phyloP scores from a whole-genome alignment of 35 echinoderm and acorn worm species.

The Apostichopus japonicus region DNA sequence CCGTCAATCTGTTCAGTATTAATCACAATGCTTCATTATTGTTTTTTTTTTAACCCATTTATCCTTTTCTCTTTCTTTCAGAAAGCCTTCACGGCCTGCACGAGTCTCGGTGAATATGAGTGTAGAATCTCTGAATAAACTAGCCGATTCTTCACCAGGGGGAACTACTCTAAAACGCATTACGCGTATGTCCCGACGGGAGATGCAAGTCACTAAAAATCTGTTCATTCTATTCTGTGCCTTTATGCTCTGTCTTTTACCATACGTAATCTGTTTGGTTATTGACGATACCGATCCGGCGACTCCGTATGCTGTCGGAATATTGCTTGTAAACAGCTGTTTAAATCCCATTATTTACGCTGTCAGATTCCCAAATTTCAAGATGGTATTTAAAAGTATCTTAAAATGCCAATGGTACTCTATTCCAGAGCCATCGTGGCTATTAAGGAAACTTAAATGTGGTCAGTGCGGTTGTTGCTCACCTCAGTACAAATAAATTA shows the following conservation, averaged over 20 bases:
- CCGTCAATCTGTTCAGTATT: too few relatives aligned
- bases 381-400: slow-evolving; percentile 70
- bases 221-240: slow-evolving; percentile 71
- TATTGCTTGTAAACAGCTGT: slow-evolving; percentile 65
- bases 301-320: slow-evolving; percentile 1
- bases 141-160: not conserved
- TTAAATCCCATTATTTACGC: slow-evolving; percentile 86
- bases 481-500: not conserved
- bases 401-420: slow-evolving; percentile 54
- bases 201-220: slow-evolving; percentile 82
- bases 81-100: too few relatives aligned
- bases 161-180: not conserved
- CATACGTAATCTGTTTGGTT: slow-evolving; percentile 35
- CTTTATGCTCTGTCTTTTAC: slow-evolving; percentile 68
- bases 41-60: too few relatives aligned
- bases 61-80: too few relatives aligned
- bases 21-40: too few relatives aligned
- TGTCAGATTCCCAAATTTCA: slow-evolving; percentile 72
- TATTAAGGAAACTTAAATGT: slow-evolving; percentile 4
- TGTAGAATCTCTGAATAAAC: slow-evolving; percentile 1
- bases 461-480: not conserved
- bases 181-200: slow-evolving; percentile 18
- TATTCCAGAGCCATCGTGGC: slow-evolving; percentile 66
- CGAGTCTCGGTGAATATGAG: not conserved
- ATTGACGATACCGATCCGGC: slow-evolving; percentile 51